These are phyloP conservation scores for Lacerta viridis DNA, from an alignment of 2,797 vertebrate genomes.

Conservation along the genomic window DNA sequence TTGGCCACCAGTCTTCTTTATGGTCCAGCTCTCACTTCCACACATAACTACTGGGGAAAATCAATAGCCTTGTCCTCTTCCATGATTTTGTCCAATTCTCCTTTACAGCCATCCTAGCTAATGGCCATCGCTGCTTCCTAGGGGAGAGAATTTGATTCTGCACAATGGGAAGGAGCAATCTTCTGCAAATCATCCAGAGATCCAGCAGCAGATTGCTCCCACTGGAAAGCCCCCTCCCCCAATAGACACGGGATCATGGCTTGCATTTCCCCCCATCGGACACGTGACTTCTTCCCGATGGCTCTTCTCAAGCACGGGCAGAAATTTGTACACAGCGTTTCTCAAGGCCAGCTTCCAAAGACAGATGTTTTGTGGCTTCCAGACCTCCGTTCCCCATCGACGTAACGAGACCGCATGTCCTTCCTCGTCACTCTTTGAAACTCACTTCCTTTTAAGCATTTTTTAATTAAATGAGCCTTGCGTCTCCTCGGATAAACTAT, in stretches of 20 bases:
- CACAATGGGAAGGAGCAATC: too few relatives aligned
- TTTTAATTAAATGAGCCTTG: constrained; percentile 42
- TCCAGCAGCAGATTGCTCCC: too few relatives aligned
- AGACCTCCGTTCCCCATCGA: background rate
- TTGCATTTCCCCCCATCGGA: background rate
- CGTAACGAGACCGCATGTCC: background rate
- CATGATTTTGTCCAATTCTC: too few relatives aligned
- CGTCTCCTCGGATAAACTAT: background rate
- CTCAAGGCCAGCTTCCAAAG: background rate
- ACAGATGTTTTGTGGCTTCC: background rate
- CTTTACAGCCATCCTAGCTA: too few relatives aligned
- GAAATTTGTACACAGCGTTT: background rate
- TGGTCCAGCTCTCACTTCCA: too few relatives aligned
- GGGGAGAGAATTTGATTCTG: too few relatives aligned
- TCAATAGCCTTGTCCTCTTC: too few relatives aligned
- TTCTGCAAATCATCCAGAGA: too few relatives aligned
- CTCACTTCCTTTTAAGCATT: constrained; percentile 29
- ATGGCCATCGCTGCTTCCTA: too few relatives aligned
- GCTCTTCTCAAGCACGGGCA: background rate
- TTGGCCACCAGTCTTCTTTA: too few relatives aligned
- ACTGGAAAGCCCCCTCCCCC: background rate
- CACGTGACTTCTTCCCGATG: background rate
- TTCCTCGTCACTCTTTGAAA: constrained; percentile 23
- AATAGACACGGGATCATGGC: background rate
- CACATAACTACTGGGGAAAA: too few relatives aligned